Evolutionary conservation across 2,797 vertebrate species (phyloP), one percentile per base, ranked within the genome.

Genomic region (Danionella dracula): DNA sequence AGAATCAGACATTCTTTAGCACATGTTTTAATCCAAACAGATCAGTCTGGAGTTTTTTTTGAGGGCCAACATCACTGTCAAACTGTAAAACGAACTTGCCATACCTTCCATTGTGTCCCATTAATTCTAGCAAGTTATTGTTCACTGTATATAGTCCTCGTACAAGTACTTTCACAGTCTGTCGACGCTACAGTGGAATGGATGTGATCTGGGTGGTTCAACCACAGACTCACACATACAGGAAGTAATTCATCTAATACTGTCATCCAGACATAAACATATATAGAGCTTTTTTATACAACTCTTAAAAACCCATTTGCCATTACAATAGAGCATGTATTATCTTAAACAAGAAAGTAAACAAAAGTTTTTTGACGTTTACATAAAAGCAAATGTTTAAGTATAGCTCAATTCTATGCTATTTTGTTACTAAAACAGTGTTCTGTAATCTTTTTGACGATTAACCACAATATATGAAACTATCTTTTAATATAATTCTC

Each of bases 151-250:
- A 67, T 13, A 55, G 21, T 37, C 37, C n/a, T n/a, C 31, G 10
- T 51, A 56, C 53, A 60, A 40, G 34, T n/a, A n/a, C n/a, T n/a
- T n/a, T n/a, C 12, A 54, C 63, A 29, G 19, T 48, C 16, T 45
- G 46, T 21, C n/a, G 16, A 61, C 20, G 35, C n/a, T 35, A 20
- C 12, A 32, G 35, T 16, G 20, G 48, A 21, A 16, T 3, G 1
- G 29, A 49, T 50, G 78, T 81, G 76, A 69, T 78, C 78, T 88
- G 86, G 84, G 87, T 86, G 87, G 87, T 78, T 87, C 71, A 21
- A 27, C 54, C 68, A 66, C 72, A 66, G 51, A 63, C 46, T 40
- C 74, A 64, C 72, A n/a, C n/a, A n/a, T n/a, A 69, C 79, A 82
- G 79, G 81, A 85, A 78, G 81, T 51, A 50, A 69, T 77, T 82